A percentile compares a stretch with the other conserved stretches of the same genome.
phyloP scores from a whole-genome alignment of 2,797 vertebrate genomes.

The Brachyalestes nurse region DNA sequence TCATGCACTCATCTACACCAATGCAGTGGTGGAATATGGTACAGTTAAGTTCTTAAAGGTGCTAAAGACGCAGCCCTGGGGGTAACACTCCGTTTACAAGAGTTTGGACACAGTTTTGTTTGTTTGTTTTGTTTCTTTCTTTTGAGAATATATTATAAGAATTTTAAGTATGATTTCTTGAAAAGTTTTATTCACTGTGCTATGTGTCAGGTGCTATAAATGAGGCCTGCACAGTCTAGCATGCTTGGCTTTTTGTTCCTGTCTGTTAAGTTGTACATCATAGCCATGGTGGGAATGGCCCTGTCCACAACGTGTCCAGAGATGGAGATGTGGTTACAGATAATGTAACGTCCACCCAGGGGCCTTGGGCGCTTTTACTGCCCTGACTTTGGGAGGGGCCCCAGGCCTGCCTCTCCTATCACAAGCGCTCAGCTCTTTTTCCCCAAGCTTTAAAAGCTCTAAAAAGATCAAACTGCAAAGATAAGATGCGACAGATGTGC shows the following conservation, averaged over 20 bases:
- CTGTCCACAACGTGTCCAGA: constrained; percentile 45
- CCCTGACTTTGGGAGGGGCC: constrained; percentile 23
- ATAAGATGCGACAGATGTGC: constrained; percentile 15
- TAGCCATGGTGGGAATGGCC: constrained; percentile 38
- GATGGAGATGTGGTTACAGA: constrained; percentile 55
- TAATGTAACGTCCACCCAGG: constrained; percentile 50
- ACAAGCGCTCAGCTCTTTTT: constrained; percentile 12
- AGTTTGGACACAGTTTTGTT: too few species aligned
- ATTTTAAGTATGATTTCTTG: neutral
- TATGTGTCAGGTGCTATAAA: constrained; percentile 10
- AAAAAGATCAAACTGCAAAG: constrained; percentile 22
- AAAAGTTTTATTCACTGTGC: neutral
- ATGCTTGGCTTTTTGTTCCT: constrained; percentile 9
- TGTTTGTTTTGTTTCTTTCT: too few species aligned
- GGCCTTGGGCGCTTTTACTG: constrained; percentile 35
- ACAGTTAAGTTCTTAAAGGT: too few species aligned
- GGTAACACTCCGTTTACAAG: too few species aligned
- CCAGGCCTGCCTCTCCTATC: constrained; percentile 29
- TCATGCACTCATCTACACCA: too few species aligned
- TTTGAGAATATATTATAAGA: neutral
- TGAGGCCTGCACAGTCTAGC: neutral
- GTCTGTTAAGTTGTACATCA: constrained; percentile 41
- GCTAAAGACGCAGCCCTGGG: too few species aligned
- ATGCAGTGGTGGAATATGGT: too few species aligned
- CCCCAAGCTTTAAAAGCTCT: neutral